phyloP scores from a whole-genome alignment of 1,140 invertebrate species.

The Dolichoris vasculosae region DNA sequence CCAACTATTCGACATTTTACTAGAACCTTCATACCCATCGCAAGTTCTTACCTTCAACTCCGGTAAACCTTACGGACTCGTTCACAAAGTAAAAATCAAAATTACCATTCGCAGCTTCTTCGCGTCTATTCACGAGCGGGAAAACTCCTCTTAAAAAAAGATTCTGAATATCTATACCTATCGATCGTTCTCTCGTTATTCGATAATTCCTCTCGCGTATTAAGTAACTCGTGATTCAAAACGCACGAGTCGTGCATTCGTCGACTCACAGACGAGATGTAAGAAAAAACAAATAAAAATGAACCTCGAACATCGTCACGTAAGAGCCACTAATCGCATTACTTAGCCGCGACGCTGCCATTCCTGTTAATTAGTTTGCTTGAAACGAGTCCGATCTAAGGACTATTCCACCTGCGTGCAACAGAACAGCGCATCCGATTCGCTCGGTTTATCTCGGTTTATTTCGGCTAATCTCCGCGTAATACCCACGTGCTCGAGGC shows the following conservation, averaged over 20 bases:
- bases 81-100: neutral
- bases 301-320: neutral
- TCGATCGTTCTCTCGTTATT: no score
- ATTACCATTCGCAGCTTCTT: neutral
- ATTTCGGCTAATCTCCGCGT: constrained; percentile 12
- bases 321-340: constrained; percentile 5
- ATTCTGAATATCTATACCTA: no score
- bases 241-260: neutral
- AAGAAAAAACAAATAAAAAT: neutral
- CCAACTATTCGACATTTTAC: neutral
- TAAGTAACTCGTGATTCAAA: neutral
- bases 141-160: no score
- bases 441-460: constrained; percentile 18
- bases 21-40: neutral
- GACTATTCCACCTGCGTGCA: neutral
- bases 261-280: neutral
- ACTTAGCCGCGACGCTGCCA: neutral
- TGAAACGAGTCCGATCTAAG: neutral
- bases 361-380: neutral
- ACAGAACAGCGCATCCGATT: neutral
- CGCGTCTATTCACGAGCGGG: no score
- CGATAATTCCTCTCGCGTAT: neutral
- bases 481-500: neutral
- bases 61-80: no score
- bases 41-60: neutral